Evolutionary conservation across 2,888 invertebrate species (phyloP).

Genomic region (Mimachlamys varia): DNA sequence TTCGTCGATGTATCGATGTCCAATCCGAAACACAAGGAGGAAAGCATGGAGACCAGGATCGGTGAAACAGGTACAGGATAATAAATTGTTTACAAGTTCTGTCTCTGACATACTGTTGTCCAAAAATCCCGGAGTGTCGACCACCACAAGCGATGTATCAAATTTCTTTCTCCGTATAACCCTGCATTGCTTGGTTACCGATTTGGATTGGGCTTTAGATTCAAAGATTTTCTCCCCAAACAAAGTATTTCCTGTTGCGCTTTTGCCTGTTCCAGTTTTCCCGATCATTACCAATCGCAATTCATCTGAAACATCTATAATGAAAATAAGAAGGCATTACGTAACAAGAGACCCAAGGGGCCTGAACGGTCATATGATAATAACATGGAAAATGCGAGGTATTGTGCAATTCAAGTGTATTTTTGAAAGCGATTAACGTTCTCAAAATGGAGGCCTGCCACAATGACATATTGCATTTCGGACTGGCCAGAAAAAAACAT

Average conservation of each 20-base stretch:
- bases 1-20: not conserved
- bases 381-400: too few relatives aligned
- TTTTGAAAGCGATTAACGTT: too few relatives aligned
- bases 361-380: too few relatives aligned
- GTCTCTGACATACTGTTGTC: not conserved
- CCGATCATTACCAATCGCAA: not conserved
- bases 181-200: not conserved
- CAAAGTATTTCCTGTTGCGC: not conserved
- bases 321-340: not conserved
- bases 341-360: too few relatives aligned
- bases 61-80: not conserved
- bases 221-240: not conserved
- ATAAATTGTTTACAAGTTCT: not conserved
- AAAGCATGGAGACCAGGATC: not conserved
- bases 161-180: not conserved
- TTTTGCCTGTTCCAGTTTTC: constrained; percentile 13
- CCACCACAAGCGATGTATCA: not conserved
- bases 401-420: too few relatives aligned
- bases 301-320: not conserved
- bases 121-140: not conserved
- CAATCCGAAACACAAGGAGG: not conserved
- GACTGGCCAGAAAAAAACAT: too few relatives aligned
- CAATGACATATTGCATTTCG: too few relatives aligned
- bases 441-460: too few relatives aligned
- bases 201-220: not conserved